Conservation (phyloP, 2,888 invertebrate species). For the Ethmia dodecea region DNA sequence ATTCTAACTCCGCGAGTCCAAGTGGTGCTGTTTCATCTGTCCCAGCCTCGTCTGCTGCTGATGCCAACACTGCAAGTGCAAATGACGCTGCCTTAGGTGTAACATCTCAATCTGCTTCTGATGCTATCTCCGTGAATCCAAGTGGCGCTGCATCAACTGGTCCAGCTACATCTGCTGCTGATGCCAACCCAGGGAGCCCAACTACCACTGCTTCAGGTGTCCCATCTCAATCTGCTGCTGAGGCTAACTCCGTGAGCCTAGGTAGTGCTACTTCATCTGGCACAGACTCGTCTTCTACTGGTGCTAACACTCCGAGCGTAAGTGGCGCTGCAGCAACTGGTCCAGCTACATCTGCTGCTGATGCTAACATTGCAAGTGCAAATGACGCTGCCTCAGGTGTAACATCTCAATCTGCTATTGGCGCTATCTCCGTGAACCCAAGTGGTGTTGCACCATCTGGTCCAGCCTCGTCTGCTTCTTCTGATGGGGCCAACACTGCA, state of each 20-base stretch:
- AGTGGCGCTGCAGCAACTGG: background rate
- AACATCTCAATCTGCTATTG: background rate
- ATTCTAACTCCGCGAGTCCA: background rate
- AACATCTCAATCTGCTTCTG: background rate
- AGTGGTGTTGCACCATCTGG: background rate
- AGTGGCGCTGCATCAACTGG: background rate
- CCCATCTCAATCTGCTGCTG: conserved; percentile 1
- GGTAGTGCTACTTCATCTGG: background rate
- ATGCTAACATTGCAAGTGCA: too few species aligned
- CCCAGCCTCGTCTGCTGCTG: conserved; percentile 18
- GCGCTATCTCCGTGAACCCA: background rate
- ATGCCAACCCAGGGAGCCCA: conserved; percentile 1
- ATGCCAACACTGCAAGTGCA: conserved; percentile 3
- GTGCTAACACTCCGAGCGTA: background rate
- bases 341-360: conserved; percentile 2
- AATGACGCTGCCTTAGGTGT: background rate
- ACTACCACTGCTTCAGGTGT: background rate
- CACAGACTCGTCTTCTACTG: background rate
- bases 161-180: conserved; percentile 2
- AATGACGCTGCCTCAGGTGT: background rate
- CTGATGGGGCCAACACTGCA: too few species aligned
- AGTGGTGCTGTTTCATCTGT: background rate
- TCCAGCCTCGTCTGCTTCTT: too few species aligned
- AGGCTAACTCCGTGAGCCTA: background rate
- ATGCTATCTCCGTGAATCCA: background rate